A percentile compares a stretch with the other conserved stretches of the same genome.
Conservation (phyloP, 2,888 invertebrate species). For the Melanargia galathea region DNA sequence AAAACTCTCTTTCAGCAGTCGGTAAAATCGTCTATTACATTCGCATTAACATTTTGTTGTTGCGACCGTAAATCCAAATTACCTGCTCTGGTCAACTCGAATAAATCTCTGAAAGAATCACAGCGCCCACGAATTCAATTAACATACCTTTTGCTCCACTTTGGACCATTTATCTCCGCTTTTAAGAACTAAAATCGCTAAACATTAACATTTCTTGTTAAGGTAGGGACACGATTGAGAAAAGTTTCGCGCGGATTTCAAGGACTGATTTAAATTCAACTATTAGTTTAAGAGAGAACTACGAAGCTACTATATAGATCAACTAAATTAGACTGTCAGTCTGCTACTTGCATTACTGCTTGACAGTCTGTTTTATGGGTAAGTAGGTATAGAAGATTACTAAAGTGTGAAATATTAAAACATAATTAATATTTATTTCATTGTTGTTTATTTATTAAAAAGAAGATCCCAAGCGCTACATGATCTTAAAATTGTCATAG, state of each 20-base stretch:
- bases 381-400: too few species aligned
- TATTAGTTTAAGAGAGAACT: too few species aligned
- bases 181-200: constrained; percentile 35
- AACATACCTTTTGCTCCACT: constrained; percentile 37
- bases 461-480: too few species aligned
- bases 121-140: constrained; percentile 38
- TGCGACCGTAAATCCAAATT: constrained; percentile 27
- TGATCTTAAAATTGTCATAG: too few species aligned
- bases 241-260: neutral
- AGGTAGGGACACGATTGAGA: neutral
- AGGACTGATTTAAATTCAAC: neutral
- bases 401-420: too few species aligned
- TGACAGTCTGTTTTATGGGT: too few species aligned
- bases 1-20: neutral
- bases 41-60: constrained; percentile 11
- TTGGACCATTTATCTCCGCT: constrained; percentile 34
- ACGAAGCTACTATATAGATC: too few species aligned
- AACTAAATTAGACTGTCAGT: too few species aligned
- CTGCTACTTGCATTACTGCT: too few species aligned
- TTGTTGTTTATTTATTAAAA: too few species aligned
- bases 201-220: constrained; percentile 1
- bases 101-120: constrained; percentile 38
- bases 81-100: constrained; percentile 31
- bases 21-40: constrained; percentile 12
- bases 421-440: too few species aligned